Conservation (phyloP, 1,140 invertebrate genomes). For the Nasonia longicornis region DNA sequence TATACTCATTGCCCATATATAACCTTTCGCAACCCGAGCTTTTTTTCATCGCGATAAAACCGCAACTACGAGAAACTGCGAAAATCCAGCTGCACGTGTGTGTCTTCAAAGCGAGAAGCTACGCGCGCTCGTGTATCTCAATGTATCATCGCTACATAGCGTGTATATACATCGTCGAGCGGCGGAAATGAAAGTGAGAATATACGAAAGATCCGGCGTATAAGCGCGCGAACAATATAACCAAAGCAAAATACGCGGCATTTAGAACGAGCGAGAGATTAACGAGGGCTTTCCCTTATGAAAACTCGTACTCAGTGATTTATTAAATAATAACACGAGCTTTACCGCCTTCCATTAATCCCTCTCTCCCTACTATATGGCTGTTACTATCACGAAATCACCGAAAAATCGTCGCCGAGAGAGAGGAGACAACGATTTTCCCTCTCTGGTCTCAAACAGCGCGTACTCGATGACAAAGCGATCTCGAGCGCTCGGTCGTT, state of each 20-base stretch:
- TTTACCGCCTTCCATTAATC: constrained; percentile 3
- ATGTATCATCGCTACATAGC: neutral
- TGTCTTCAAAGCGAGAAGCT: neutral
- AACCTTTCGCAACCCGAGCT: too few species aligned
- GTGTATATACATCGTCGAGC: neutral
- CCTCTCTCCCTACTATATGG: neutral
- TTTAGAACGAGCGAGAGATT: constrained; percentile 15
- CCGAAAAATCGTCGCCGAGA: constrained; percentile 27
- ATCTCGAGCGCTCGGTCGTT: constrained; percentile 9
- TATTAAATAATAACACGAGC: constrained; percentile 38
- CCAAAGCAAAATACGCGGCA: constrained; percentile 3
- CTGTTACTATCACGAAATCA: neutral
- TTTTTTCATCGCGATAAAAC: too few species aligned
- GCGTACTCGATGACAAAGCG: constrained; percentile 43
- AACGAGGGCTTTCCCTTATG: constrained; percentile 21
- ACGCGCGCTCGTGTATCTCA: neutral
- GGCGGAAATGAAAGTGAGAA: neutral
- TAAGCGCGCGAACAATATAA: neutral
- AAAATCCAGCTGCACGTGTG: neutral
- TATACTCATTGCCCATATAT: too few species aligned
- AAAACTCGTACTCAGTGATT: constrained; percentile 27
- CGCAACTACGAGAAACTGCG: too few species aligned
- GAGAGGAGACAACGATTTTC: neutral
- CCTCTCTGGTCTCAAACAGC: constrained; percentile 14
- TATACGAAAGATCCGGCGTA: neutral